Evolutionary conservation across 2,113 vertebrate species (phyloP).

Genomic region (Odobenus rosmarus): DNA sequence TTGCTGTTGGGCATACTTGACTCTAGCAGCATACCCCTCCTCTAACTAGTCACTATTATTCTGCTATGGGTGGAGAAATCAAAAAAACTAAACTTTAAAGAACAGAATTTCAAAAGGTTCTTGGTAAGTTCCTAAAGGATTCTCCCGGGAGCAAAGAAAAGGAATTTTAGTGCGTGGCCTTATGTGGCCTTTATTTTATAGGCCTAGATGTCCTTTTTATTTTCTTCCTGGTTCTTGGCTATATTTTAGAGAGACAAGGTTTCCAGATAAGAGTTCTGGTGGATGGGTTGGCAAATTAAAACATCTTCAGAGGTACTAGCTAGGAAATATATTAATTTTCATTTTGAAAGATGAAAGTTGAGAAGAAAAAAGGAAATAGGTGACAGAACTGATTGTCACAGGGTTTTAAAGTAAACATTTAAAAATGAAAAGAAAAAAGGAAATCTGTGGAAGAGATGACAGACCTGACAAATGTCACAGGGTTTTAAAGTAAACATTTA

Average conservation of each 20-base stretch:
- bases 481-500: constrained; percentile 26
- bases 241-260: constrained; percentile 24
- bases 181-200: not conserved
- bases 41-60: constrained; percentile 10
- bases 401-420: constrained; percentile 15
- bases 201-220: not conserved
- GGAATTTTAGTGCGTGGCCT: not conserved
- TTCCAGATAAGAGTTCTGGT: constrained; percentile 3
- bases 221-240: not conserved
- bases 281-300: not conserved
- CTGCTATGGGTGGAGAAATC: constrained; percentile 2
- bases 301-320: not conserved
- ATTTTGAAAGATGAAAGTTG: constrained; percentile 33
- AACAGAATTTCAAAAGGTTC: constrained; percentile 34
- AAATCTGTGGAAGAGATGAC: not conserved
- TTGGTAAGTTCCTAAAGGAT: constrained; percentile 15
- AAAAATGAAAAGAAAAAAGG: constrained; percentile 25
- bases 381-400: not conserved
- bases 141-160: constrained; percentile 28
- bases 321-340: constrained; percentile 29
- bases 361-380: not conserved
- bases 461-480: not conserved
- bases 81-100: constrained; percentile 54
- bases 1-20: not conserved
- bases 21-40: not conserved